Conservation (phyloP, 2,113 vertebrate genomes). For the Ctenomys sociabilis region DNA sequence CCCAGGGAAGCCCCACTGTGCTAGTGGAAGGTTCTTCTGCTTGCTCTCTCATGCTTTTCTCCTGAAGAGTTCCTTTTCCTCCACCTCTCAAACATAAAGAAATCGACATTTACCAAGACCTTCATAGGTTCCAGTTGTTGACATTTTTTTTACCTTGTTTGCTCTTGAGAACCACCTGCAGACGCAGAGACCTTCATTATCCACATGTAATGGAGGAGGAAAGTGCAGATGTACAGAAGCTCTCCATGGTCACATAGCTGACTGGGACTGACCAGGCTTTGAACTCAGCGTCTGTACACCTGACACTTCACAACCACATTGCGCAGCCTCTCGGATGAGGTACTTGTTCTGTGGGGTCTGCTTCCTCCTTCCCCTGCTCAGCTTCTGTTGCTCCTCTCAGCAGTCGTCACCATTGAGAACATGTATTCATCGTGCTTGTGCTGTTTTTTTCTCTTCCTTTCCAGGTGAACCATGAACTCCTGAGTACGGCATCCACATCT, state of each 20-base stretch:
- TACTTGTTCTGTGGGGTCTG: not conserved
- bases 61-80: not conserved
- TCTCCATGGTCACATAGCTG: not conserved
- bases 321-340: fast-evolving
- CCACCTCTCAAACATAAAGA: not conserved
- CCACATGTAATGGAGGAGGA: not conserved
- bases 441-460: not conserved
- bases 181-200: not conserved
- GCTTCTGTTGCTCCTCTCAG: not conserved
- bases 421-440: not conserved
- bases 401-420: not conserved
- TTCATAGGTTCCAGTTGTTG: not conserved
- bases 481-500: not conserved
- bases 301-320: fast-evolving
- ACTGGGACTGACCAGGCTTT: not conserved
- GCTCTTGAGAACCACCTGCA: not conserved
- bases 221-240: not conserved
- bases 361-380: too few relatives aligned
- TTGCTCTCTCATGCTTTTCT: not conserved
- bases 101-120: not conserved
- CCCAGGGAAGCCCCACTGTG: not conserved
- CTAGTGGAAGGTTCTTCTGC: not conserved
- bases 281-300: not conserved
- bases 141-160: not conserved
- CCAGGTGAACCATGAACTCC: not conserved